Base-by-base conservation (phyloP, 2,113 vertebrate species). In the Anas platyrhynchos region DNA sequence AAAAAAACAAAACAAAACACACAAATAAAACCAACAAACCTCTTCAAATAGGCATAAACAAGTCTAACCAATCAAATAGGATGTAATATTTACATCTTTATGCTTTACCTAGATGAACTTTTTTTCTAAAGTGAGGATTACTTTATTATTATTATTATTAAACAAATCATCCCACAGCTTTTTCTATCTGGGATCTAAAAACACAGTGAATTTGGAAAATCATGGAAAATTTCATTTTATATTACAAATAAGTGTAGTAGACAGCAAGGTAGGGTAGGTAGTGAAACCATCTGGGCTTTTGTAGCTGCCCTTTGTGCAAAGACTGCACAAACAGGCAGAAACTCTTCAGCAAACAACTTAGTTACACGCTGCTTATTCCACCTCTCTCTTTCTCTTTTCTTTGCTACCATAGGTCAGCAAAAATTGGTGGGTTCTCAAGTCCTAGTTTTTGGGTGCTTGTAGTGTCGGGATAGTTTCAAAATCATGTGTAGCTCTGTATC, bases 381-480 rank as follows among this genome's bases (percentile, higher is more conserved):
- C 88, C 80, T 93, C 72, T 93, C 69, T 95, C 83, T 86, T 89
- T 94, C 88, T 95, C 94, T 94, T 95, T 94, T 87, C 93, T 96
- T 92, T 89, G 91, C 93, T 96, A 93, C 93, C 89, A 83, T 65
- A 83, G 79, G 85, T 95, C 93, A 85, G 66, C 75, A 95, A 90
- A 95, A 93, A 83, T 88, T 94, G 54, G 69, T 11, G 4, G 94
- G 69, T 92, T 87, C 88, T 93, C 93, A 96, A 76, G 88, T 89
- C 69, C 83, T 95, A 94, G 76, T 65, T 95, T 95, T 94, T 95
- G 92, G 74, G 89, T 93, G 67, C 79, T 68, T 92, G 84, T 95
- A 93, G 74, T 81, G 71, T 73, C 81, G 87, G 68, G 83, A 63
- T 93, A 83, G 69, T 88, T 96, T 87, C 66, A 50, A 82, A 88